phyloP scores from a whole-genome alignment of 2,113 vertebrate genomes.

The Malurus melanocephalus region DNA sequence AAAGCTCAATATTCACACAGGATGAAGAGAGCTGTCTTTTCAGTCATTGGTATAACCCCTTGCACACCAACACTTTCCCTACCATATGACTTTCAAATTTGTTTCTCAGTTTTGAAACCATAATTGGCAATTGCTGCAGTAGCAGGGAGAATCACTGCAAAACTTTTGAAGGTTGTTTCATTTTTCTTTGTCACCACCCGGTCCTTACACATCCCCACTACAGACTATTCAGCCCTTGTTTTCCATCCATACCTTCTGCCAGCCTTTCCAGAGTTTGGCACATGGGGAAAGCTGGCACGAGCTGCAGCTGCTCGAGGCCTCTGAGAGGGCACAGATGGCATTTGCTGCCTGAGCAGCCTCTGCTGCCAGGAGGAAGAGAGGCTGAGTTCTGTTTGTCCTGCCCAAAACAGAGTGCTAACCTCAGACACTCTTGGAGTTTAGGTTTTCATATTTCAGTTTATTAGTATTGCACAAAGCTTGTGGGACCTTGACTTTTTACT shows the following conservation, averaged over 20 bases:
- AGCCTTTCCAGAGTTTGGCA: neutral
- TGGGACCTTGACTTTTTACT: neutral
- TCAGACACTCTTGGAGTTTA: neutral
- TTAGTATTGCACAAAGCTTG: neutral
- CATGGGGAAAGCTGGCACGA: neutral
- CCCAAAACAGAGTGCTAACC: neutral
- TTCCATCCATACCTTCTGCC: neutral
- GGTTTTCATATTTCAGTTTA: neutral
- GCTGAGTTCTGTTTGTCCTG: neutral
- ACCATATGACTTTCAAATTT: neutral
- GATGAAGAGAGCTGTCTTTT: neutral
- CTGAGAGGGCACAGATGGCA: rapidly evolving
- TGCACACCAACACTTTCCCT: neutral
- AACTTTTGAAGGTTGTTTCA: neutral
- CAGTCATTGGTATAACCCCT: neutral
- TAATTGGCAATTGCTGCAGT: neutral
- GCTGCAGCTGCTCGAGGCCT: neutral
- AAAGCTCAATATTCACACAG: neutral
- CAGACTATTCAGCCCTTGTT: neutral
- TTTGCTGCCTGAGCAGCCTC: neutral
- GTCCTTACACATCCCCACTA: neutral
- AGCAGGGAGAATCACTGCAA: neutral
- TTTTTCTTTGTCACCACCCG: neutral
- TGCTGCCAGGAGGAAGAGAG: neutral
- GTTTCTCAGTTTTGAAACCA: neutral